Evolutionary conservation across 1,140 invertebrate genomes (phyloP), one percentile per base, ranked within the genome.

Genomic region (Megathymus violae): DNA sequence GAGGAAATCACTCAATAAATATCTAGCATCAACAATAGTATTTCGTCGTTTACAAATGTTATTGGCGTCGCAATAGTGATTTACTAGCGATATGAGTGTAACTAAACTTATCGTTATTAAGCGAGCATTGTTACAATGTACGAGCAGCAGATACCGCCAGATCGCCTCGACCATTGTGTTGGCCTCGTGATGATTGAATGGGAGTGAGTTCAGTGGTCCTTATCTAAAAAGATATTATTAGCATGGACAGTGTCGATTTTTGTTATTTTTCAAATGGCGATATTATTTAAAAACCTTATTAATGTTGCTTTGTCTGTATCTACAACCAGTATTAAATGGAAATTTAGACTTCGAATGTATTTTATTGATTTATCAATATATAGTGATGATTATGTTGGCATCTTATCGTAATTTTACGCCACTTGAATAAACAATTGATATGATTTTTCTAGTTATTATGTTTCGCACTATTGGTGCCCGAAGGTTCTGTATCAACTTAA

Each of bases 71-170:
- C 25, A 46, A 58, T 41, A 58, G 41, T 31, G 15, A 41, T 46
- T 58, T 44, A 16, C 22, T 46, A 16, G 34, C 34, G 34, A 36
- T 36, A 11, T 36, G 34, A 11, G 41, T 58, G 54, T 36, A 44
- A 58, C 44, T 41, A 46, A 41, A 58, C 54, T 46, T 58, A 58
- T 46, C 46, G 54, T 58, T 58, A 58, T 58, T 58, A 46, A 58
- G 54, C 46, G 54, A 46, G 54, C 54, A 59, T 58, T 58, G 54
- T 58, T 58, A 31, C 41, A 43, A 58, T 58, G 27, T 58, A 34
- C 41, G 41, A 58, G 41, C 54, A 46, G 44, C 44, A 58, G 54
- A 58, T 58, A 46, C 27, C 16, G 41, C 54, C 16, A 16, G 41
- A 36, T 34, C 54, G 52, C 52, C 6, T 27, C 27, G 41, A 11